These are phyloP conservation scores for Pithys albifrons DNA, from an alignment of 2,113 vertebrate species.

Conservation along the genomic window DNA sequence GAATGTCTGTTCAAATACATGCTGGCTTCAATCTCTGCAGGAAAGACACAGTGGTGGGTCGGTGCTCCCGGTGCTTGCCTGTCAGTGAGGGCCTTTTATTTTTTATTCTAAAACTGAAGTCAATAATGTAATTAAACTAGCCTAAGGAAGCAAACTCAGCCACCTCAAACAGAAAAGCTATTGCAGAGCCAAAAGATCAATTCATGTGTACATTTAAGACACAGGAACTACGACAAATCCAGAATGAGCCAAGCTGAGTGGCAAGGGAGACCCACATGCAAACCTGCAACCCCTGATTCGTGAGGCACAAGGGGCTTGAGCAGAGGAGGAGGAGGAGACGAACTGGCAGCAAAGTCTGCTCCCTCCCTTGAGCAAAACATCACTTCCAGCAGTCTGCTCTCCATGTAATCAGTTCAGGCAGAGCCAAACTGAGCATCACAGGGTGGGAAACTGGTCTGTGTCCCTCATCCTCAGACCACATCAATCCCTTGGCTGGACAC, in stretches of 20 bases:
- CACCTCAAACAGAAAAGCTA: not conserved
- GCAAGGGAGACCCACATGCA: accelerated
- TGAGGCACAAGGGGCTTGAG: not conserved
- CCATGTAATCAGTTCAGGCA: not conserved
- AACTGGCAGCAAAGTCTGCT: not conserved
- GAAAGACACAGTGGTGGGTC: not conserved
- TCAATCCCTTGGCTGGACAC: no score
- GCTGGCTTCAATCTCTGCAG: not conserved
- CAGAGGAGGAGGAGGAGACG: not conserved
- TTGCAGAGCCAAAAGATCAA: not conserved
- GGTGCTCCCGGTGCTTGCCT: accelerated
- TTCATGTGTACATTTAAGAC: not conserved
- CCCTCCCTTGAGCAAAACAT: not conserved
- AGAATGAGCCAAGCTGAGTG: not conserved
- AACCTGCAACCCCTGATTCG: not conserved
- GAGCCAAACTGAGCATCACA: not conserved
- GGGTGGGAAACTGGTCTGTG: not conserved
- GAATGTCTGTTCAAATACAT: not conserved
- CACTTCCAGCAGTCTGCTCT: not conserved
- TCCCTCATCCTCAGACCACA: accelerated
- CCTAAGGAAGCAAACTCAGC: not conserved
- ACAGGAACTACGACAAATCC: not conserved
- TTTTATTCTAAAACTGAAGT: not conserved
- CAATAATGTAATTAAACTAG: not conserved
- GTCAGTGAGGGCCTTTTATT: not conserved